Conservation (phyloP, 2,113 vertebrate species). For the Oncorhynchus masou region DNA sequence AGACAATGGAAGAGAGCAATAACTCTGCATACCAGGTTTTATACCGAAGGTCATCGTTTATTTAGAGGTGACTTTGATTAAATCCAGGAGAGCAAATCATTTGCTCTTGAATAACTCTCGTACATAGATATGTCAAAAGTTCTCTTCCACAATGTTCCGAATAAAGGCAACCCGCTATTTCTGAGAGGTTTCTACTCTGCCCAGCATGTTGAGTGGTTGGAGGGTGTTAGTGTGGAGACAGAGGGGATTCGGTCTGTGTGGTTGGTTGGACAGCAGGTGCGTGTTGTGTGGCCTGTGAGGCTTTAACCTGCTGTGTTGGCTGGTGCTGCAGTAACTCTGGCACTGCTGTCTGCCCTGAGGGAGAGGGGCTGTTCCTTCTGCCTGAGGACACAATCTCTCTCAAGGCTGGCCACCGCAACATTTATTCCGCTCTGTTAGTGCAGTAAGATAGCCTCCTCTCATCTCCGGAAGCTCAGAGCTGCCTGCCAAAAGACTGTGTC, state of each 20-base stretch:
- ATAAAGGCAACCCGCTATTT: background rate
- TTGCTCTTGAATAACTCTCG: background rate
- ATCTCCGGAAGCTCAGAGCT: conserved; percentile 33
- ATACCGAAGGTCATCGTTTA: background rate
- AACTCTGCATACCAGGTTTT: background rate
- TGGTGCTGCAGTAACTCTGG: conserved; percentile 30
- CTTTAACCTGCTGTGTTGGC: conserved; percentile 42
- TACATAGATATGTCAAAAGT: background rate
- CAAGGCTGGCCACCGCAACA: conserved; percentile 35
- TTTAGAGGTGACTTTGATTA: background rate
- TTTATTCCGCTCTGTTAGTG: conserved; percentile 56
- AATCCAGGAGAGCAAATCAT: no score
- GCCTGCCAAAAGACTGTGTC: conserved; percentile 40
- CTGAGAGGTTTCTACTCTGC: conserved; percentile 7
- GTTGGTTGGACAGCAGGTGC: conserved; percentile 40
- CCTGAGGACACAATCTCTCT: conserved; percentile 40
- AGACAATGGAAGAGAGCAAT: background rate
- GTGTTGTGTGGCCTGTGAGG: conserved; percentile 25
- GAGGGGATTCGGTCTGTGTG: conserved; percentile 24
- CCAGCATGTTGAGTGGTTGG: conserved; percentile 17
- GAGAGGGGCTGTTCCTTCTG: conserved; percentile 47
- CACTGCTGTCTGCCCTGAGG: conserved; percentile 23
- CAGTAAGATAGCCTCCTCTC: conserved; percentile 39
- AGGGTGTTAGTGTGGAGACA: background rate
- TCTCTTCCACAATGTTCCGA: background rate